phyloP scores from a whole-genome alignment of 2,113 vertebrate genomes.

The Lasiurus cinereus region DNA sequence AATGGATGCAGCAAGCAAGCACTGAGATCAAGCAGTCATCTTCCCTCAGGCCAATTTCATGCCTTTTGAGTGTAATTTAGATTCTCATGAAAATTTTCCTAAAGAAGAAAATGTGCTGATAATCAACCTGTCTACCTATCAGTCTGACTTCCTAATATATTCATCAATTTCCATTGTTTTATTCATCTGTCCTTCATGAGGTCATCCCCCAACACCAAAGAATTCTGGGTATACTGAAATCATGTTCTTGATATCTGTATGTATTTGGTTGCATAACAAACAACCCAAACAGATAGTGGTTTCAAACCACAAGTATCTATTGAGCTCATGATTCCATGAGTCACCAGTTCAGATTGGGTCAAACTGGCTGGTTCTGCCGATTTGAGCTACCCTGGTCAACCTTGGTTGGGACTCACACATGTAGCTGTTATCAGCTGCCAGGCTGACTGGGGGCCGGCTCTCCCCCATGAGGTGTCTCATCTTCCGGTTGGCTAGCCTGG shows the following conservation, averaged over 20 bases:
- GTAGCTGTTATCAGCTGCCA: neutral
- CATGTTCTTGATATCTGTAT: conserved; percentile 1
- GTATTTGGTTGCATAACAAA: conserved; percentile 39
- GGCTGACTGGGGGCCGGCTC: neutral
- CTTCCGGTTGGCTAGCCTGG: neutral
- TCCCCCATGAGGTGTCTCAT: neutral
- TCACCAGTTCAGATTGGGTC: neutral
- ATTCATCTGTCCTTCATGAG: conserved; percentile 22
- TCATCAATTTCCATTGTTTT: conserved; percentile 46
- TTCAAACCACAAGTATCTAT: conserved; percentile 13
- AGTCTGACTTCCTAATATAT: neutral
- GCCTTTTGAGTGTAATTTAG: conserved; percentile 47
- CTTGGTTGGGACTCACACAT: neutral
- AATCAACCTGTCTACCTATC: conserved; percentile 22
- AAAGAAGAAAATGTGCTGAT: conserved; percentile 17
- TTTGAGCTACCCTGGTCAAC: neutral
- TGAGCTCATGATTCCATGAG: neutral
- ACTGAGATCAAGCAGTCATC: conserved; percentile 19
- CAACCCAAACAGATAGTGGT: neutral
- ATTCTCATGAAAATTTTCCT: conserved; percentile 50
- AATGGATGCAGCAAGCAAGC: neutral
- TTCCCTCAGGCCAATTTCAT: neutral
- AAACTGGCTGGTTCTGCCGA: conserved; percentile 1
- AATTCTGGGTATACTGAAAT: conserved; percentile 8
- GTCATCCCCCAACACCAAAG: neutral